A percentile compares a stretch with the other conserved stretches of the same genome.
phyloP scores from a whole-genome alignment of 2,797 vertebrate genomes.

The Cuniculus paca region DNA sequence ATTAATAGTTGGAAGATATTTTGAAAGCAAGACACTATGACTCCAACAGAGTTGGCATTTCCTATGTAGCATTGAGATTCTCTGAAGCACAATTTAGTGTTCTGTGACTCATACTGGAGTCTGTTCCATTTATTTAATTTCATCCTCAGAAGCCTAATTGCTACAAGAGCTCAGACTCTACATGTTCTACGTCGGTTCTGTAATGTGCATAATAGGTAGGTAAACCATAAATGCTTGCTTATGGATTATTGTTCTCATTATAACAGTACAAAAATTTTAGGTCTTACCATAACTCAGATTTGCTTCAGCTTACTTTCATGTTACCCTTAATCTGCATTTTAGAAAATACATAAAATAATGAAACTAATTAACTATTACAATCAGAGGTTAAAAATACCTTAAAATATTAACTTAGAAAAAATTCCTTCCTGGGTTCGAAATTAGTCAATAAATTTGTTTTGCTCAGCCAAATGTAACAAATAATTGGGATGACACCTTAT shows the following conservation, averaged over 20 bases:
- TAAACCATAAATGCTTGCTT: not conserved
- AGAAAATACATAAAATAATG: not conserved
- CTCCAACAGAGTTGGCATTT: not conserved
- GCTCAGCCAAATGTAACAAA: not conserved
- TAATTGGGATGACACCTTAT: not conserved
- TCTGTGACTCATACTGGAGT: not conserved
- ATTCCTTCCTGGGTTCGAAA: not conserved
- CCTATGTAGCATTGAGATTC: not conserved
- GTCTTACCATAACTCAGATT: not conserved
- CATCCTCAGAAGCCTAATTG: not conserved
- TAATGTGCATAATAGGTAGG: not conserved
- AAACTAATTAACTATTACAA: not conserved
- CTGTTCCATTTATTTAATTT: not conserved
- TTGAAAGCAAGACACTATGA: not conserved
- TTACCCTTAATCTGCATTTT: not conserved
- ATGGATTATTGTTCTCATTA: not conserved
- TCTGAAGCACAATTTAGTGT: not conserved
- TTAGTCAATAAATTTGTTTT: not conserved
- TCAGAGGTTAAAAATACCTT: not conserved
- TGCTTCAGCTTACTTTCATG: not conserved
- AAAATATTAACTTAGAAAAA: not conserved
- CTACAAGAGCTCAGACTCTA: not conserved
- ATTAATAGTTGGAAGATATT: not conserved
- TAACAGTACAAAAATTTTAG: not conserved
- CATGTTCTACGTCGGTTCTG: not conserved